Percentiles rank a stretch among this genome's conserved stretches.
phyloP scores from a whole-genome alignment of 1,140 invertebrate genomes.

The Drosophila punjabiensis region DNA sequence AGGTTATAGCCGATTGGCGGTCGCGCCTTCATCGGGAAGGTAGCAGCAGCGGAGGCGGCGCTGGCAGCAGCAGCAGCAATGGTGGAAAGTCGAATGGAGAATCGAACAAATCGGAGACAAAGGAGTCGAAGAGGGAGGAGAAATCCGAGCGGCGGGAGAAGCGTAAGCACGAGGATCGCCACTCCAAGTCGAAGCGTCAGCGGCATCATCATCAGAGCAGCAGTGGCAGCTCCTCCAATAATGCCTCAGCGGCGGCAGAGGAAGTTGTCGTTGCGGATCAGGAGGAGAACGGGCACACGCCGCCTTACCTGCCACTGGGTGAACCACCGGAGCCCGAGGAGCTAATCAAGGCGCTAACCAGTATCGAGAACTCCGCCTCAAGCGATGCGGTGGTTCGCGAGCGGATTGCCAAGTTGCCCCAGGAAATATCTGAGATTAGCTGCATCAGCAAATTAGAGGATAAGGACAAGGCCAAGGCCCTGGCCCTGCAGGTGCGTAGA shows the following conservation, averaged over 20 bases:
- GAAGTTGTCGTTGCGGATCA: constrained; percentile 25
- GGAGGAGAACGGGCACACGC: constrained; percentile 86
- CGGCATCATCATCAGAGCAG: constrained; percentile 40
- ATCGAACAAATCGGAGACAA: constrained; percentile 1
- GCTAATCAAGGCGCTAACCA: constrained; percentile 92
- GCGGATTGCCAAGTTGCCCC: constrained; percentile 96
- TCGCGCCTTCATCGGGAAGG: constrained; percentile 54
- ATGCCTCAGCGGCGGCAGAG: constrained; percentile 78
- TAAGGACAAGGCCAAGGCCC: constrained; percentile 78
- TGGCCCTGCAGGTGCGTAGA: constrained; percentile 70
- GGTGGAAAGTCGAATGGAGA: constrained; percentile 15
- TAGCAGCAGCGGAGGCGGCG: constrained; percentile 9
- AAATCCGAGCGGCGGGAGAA: constrained; percentile 73
- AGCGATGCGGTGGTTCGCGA: constrained; percentile 96
- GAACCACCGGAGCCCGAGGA: constrained; percentile 96
- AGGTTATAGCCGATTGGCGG: constrained; percentile 90
- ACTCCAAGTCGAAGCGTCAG: constrained; percentile 60
- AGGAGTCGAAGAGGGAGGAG: constrained; percentile 57
- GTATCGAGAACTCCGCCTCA: constrained; percentile 97
- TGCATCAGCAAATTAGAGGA: constrained; percentile 93
- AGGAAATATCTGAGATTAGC: constrained; percentile 96
- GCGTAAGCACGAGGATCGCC: constrained; percentile 69
- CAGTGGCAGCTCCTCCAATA: constrained; percentile 82
- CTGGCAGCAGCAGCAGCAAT: constrained; percentile 32
- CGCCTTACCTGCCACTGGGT: constrained; percentile 91